A percentile compares a stretch with the other conserved stretches of the same genome.
Evolutionary conservation across 1,140 invertebrate genomes (phyloP).

Genomic region (Drosophila albomicans): DNA sequence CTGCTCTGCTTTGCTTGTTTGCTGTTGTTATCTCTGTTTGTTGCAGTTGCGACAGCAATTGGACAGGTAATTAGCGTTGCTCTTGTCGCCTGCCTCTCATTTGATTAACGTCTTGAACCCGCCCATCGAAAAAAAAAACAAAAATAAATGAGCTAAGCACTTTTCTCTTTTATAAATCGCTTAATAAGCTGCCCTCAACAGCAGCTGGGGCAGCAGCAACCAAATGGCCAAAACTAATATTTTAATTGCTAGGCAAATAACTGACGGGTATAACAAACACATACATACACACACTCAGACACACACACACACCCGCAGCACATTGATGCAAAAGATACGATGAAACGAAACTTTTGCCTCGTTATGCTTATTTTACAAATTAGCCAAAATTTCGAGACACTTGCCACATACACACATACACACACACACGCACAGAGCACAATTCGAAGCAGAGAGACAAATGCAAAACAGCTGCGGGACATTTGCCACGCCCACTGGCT

Average conservation of each 20-base stretch:
- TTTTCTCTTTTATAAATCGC: background rate
- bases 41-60: constrained; percentile 39
- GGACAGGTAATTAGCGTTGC: constrained; percentile 67
- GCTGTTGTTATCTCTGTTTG: constrained; percentile 31
- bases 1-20: constrained; percentile 32
- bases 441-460: constrained; percentile 27
- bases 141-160: constrained; percentile 34
- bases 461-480: constrained; percentile 44
- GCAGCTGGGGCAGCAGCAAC: background rate
- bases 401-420: background rate
- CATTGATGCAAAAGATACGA: constrained; percentile 10
- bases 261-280: constrained; percentile 16
- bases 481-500: constrained; percentile 36
- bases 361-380: constrained; percentile 72
- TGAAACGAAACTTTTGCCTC: constrained; percentile 39
- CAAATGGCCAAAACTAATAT: constrained; percentile 67
- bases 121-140: constrained; percentile 4
- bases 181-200: constrained; percentile 8
- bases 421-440: no score
- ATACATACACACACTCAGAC: constrained; percentile 11
- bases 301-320: background rate
- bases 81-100: constrained; percentile 65
- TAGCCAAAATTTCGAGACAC: constrained; percentile 51
- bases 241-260: constrained; percentile 71
- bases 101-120: constrained; percentile 59